phyloP scores from a whole-genome alignment of 2,888 invertebrate species.

The Priocnemis perturbator region DNA sequence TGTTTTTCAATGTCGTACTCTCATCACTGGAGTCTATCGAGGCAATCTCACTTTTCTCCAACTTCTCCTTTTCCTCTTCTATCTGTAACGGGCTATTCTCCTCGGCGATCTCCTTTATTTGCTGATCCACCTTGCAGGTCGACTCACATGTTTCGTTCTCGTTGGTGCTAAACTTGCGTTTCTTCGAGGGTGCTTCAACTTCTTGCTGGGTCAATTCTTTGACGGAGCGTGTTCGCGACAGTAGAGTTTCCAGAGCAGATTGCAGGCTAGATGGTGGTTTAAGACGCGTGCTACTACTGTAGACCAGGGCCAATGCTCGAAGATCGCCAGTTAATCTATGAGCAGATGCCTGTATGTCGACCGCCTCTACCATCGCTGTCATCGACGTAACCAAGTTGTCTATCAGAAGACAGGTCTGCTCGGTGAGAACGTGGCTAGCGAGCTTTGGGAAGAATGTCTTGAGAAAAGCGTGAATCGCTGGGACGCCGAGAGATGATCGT shows the following conservation, averaged over 20 bases:
- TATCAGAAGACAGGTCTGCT: slow-evolving; percentile 79
- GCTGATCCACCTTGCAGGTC: slow-evolving; percentile 47
- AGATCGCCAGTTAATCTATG: slow-evolving; percentile 78
- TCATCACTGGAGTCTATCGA: slow-evolving; percentile 52
- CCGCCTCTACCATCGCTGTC: slow-evolving; percentile 76
- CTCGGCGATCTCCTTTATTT: slow-evolving; percentile 50
- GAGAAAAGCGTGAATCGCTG: slow-evolving; percentile 90
- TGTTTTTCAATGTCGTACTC: slow-evolving; percentile 46
- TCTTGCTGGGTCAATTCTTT: slow-evolving; percentile 66
- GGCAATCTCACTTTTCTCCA: slow-evolving; percentile 39
- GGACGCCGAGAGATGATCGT: slow-evolving; percentile 88
- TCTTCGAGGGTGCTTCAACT: slow-evolving; percentile 69
- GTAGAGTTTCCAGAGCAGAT: slow-evolving; percentile 68
- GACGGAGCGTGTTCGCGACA: slow-evolving; percentile 65
- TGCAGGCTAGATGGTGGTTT: slow-evolving; percentile 69
- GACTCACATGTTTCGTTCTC: slow-evolving; percentile 54
- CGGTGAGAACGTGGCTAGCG: slow-evolving; percentile 79
- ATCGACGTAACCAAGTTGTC: slow-evolving; percentile 81
- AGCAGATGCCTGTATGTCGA: slow-evolving; percentile 77
- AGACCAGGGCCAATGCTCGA: slow-evolving; percentile 79
- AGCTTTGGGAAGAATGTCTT: slow-evolving; percentile 94
- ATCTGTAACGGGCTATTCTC: slow-evolving; percentile 50
- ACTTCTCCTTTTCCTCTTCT: slow-evolving; percentile 58
- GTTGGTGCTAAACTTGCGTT: slow-evolving; percentile 65
- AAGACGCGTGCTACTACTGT: slow-evolving; percentile 74